Percentiles rank a stretch among this genome's conserved stretches.
These are phyloP conservation scores for Wiebesia pumilae DNA, from an alignment of 1,140 invertebrate species.

Conservation along the genomic window DNA sequence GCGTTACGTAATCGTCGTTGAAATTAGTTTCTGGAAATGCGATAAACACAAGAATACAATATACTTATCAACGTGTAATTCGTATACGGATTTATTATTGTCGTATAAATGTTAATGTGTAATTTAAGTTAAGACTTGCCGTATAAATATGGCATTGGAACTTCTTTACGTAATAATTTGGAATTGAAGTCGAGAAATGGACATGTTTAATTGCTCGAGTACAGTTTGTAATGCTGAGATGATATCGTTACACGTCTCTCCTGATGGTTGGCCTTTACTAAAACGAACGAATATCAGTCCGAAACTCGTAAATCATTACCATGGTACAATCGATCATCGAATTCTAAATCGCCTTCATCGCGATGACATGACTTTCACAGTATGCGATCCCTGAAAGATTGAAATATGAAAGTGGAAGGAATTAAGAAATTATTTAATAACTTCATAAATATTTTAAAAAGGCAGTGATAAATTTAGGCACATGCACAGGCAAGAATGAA, in stretches of 20 bases:
- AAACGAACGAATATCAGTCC: conserved; percentile 5
- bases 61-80: too few species aligned
- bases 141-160: too few species aligned
- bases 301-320: not conserved
- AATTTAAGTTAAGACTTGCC: too few species aligned
- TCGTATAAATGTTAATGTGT: too few species aligned
- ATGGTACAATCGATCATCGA: conserved; percentile 28
- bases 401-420: conserved; percentile 16
- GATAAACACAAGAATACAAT: too few species aligned
- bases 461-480: not conserved
- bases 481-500: not conserved
- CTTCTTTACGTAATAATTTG: not conserved
- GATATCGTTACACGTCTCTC: not conserved
- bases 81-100: too few species aligned
- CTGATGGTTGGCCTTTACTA: not conserved
- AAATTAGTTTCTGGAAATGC: too few species aligned
- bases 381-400: not conserved
- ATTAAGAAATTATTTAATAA: conserved; percentile 8
- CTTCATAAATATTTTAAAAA: not conserved
- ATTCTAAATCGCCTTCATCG: conserved; percentile 24
- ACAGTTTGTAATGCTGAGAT: not conserved
- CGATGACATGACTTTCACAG: conserved; percentile 11
- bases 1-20: too few species aligned
- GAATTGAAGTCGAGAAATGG: not conserved
- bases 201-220: not conserved